Evolutionary conservation across 2,888 invertebrate species (phyloP).

Genomic region (Zygogramma bicolorata): DNA sequence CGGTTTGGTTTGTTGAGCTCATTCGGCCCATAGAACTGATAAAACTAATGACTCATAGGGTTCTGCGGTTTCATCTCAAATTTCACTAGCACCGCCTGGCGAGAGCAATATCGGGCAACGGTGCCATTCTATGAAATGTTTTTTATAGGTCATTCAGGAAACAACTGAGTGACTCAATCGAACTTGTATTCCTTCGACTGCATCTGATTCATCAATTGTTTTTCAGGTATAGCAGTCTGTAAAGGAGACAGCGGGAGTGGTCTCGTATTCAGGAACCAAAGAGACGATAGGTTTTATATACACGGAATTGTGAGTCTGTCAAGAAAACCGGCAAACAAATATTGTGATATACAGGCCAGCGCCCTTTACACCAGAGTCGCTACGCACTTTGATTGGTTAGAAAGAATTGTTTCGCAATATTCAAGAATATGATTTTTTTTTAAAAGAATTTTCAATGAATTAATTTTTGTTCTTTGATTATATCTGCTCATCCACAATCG

Average conservation of each 20-base stretch:
- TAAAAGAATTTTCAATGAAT: background rate
- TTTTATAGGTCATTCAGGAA: too few species aligned
- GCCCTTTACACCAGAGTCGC: conserved; percentile 48
- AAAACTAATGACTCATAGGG: too few species aligned
- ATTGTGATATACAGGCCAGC: conserved; percentile 44
- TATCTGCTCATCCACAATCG: background rate
- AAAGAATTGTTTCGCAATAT: conserved; percentile 24
- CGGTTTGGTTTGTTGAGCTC: too few species aligned
- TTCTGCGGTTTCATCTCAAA: too few species aligned
- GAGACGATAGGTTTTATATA: conserved; percentile 62
- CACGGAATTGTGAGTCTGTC: conserved; percentile 67
- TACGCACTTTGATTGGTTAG: conserved; percentile 40
- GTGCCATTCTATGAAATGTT: too few species aligned
- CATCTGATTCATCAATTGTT: background rate
- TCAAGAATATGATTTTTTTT: background rate
- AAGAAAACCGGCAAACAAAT: conserved; percentile 2
- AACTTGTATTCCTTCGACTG: background rate
- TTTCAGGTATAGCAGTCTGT: conserved; percentile 63
- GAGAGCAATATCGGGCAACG: too few species aligned
- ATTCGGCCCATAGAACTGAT: too few species aligned
- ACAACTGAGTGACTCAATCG: too few species aligned
- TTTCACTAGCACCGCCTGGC: too few species aligned
- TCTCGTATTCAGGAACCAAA: conserved; percentile 59
- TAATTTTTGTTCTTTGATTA: background rate
- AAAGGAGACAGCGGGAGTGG: conserved; percentile 69